Evolutionary conservation across 2,797 vertebrate genomes (phyloP).

Genomic region (Astyanax mexicanus): DNA sequence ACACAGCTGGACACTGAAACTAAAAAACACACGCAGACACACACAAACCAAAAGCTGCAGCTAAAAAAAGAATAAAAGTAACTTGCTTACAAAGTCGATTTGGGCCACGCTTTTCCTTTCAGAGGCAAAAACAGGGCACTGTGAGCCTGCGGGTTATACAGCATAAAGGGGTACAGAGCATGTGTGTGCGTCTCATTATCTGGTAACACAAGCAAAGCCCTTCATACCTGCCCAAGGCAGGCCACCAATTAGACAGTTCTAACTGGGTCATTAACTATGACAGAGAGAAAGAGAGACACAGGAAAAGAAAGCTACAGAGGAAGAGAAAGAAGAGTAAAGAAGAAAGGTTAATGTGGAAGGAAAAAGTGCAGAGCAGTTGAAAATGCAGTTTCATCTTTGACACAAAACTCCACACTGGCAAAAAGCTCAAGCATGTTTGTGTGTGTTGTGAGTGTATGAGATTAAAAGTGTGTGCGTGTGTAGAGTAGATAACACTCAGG

Average conservation of each 20-base stretch:
- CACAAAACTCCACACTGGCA: not conserved
- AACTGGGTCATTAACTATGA: conserved; percentile 25
- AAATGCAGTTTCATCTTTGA: conserved; percentile 33
- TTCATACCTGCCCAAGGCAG: conserved; percentile 34
- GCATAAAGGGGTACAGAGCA: not conserved
- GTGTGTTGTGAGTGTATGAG: conserved; percentile 9
- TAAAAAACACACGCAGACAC: not conserved
- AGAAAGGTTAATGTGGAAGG: conserved; percentile 25
- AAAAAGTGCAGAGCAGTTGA: conserved; percentile 31
- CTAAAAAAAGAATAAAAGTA: no score
- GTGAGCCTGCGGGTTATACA: not conserved
- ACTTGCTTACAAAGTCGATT: not conserved
- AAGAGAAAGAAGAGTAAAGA: conserved; percentile 5
- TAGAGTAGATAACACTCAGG: not conserved
- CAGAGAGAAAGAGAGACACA: conserved; percentile 1
- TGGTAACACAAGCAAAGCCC: conserved; percentile 34
- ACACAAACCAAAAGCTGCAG: not conserved
- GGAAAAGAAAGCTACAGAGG: not conserved
- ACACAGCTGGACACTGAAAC: no score
- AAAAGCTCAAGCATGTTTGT: conserved; percentile 1
- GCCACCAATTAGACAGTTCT: conserved; percentile 36
- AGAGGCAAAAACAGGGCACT: not conserved
- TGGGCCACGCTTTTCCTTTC: not conserved
- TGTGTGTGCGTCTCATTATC: conserved; percentile 33
- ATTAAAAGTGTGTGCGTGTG: not conserved